Conservation (phyloP, 2,797 vertebrate genomes). For the Loriculus beryllinus region DNA sequence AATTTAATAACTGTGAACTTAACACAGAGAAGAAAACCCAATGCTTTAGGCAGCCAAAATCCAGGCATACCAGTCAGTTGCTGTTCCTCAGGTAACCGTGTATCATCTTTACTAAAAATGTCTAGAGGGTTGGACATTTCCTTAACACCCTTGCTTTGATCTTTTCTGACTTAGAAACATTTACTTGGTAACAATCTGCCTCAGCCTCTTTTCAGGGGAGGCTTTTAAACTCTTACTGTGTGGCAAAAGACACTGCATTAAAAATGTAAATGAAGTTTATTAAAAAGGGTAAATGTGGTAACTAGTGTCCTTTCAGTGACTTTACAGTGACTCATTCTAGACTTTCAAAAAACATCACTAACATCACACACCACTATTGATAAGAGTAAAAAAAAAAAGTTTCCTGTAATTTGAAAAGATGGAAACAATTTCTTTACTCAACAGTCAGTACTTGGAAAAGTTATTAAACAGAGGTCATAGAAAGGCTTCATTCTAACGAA, state of each 20-base stretch:
- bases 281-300: constrained; percentile 76
- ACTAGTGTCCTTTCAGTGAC: constrained; percentile 77
- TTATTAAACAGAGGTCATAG: constrained; percentile 60
- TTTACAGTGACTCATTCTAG: constrained; percentile 79
- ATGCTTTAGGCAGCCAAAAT: not conserved
- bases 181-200: not conserved
- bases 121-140: not conserved
- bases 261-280: constrained; percentile 69
- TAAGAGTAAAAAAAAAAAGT: constrained; percentile 69
- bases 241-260: constrained; percentile 37
- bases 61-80: not conserved
- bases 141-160: not conserved
- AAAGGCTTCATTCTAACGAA: constrained; percentile 57
- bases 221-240: constrained; percentile 37
- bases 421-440: constrained; percentile 70
- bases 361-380: constrained; percentile 64
- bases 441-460: constrained; percentile 57
- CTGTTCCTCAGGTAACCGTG: not conserved
- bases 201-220: not conserved
- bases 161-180: constrained; percentile 42
- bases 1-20: not conserved
- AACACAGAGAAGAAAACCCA: not conserved
- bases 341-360: constrained; percentile 75
- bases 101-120: not conserved
- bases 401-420: constrained; percentile 80